Evolutionary conservation across 2,113 vertebrate species (phyloP), one percentile per base, ranked within the genome.

Genomic region (Gallinago undulata): DNA sequence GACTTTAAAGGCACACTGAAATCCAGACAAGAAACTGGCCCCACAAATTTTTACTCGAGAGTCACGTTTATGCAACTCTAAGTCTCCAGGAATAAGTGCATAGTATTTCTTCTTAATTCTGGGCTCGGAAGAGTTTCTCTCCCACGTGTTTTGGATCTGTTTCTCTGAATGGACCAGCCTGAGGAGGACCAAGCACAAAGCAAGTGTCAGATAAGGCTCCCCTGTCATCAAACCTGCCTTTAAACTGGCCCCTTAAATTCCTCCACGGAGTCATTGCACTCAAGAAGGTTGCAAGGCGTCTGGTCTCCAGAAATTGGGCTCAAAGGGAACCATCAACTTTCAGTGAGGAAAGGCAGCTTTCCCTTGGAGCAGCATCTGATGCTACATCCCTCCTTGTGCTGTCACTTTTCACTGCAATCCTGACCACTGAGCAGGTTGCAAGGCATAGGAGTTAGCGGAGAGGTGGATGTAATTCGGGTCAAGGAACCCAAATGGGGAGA

Each of bases 231-330:
- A 64, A 45, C 25, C 57, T 79, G 47, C 33, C 50, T 81, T 73
- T 70, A 59, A 53, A n/a, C 9, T 43, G 12, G 4, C 13, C 16
- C 33, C 63, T 70, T 11, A 23, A 48, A 18, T 23, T 62, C 31
- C 60, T 48, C 12, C 12, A 2, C 16, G 10, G 35, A 35, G 45
- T 3, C 0, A 1, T 22, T 53, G 8, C 30, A 11, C 10, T 22
- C 47, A 39, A 53, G 45, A 48, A 43, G 51, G 35, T 56, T 41
- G 11, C 0, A 8, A 63, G n/a, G 9, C 31, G 22, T 5, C 21
- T 4, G 56, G 30, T 22, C n/a, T 55, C 9, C 6, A 47, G 76
- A 43, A 63, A 48, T 0, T 23, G 18, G 39, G 15, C 57, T 55
- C 28, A 47, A 41, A 72, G 22, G 28, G 79, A 82, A 59, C 8